Base-by-base conservation (phyloP, 1,140 invertebrate species). In the Zaprionus ornatus region DNA sequence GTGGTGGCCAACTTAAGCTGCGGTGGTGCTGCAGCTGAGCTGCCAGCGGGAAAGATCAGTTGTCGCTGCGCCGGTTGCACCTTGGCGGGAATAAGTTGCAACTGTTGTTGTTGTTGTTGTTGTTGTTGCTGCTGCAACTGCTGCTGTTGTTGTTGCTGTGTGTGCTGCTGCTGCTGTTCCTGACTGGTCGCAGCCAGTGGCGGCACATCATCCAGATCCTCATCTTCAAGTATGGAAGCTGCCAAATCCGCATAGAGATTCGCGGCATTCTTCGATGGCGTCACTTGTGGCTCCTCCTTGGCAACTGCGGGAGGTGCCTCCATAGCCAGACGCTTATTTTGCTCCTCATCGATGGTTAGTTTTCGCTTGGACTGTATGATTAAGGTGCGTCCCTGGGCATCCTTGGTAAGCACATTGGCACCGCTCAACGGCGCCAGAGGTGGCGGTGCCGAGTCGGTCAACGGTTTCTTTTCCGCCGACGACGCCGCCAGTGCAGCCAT, bases 201-300 rank as follows among this genome's bases (percentile, higher is more conserved):
- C 50, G 86, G 79, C 52, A 92, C 85, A 93, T 95, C 94, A 48
- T 95, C 94, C 40, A 95, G 69, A 64, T 95, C 95, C 79, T 96
- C 95, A 77, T 96, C 95, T 70, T 95, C 95, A n/a, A 96, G 92
- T 61, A 95, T 95, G 73, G 95, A 95, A 0, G 95, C 95, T 0
- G 95, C 95, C 23, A 96, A 92, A 56, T 95, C 95, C 0, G 95
- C 95, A 80, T 96, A 96, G 10, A 96, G 88, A 91, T 96, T 96
- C 0, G 95, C 95, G 0, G 95, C 95, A n/a, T 95, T 95, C 2
- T 95, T 95, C 0, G 95, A 96, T 0, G 95, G 95, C 2, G 94
- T 94, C 3, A 94, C 73, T 35, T 80, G 82, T 0, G 74, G 13
- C 21, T 92, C 91, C 4, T 91, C 90, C 45, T 86, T 90, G 37